Conservation (phyloP, 2,113 vertebrate genomes). For the Actinemys pallida region DNA sequence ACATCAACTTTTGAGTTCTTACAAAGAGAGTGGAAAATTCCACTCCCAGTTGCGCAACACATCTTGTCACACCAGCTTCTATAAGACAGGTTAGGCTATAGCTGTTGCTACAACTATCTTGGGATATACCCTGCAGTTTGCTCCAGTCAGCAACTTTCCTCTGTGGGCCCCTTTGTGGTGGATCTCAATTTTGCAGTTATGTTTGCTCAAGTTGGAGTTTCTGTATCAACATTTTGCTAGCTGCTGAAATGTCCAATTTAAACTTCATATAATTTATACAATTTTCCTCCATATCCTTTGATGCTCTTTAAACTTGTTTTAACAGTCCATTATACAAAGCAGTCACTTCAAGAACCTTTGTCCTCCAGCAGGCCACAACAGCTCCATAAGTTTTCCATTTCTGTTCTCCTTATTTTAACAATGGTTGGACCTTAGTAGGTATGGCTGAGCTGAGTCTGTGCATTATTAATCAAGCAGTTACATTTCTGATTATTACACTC, state of each 20-base stretch:
- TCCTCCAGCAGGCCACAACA: background rate
- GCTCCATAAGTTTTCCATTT: background rate
- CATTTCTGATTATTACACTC: background rate
- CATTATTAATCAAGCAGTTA: background rate
- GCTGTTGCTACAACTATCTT: no score
- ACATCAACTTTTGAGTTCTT: background rate
- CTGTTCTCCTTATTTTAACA: background rate
- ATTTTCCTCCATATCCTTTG: background rate
- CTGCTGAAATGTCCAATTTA: background rate
- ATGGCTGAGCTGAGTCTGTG: background rate
- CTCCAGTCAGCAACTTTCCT: background rate
- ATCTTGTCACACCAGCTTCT: background rate
- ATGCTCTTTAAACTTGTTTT: background rate
- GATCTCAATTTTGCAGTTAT: background rate
- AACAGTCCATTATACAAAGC: background rate
- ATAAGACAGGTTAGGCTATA: background rate
- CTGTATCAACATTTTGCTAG: background rate
- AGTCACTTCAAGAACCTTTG: background rate
- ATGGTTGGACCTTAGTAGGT: background rate
- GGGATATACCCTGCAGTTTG: background rate
- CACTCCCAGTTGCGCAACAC: background rate
- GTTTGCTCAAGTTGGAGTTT: background rate
- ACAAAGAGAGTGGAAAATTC: background rate
- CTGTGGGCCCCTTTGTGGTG: background rate
- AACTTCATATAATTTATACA: background rate